Conservation (phyloP, 2,888 invertebrate species). For the Hetaerina titia region DNA sequence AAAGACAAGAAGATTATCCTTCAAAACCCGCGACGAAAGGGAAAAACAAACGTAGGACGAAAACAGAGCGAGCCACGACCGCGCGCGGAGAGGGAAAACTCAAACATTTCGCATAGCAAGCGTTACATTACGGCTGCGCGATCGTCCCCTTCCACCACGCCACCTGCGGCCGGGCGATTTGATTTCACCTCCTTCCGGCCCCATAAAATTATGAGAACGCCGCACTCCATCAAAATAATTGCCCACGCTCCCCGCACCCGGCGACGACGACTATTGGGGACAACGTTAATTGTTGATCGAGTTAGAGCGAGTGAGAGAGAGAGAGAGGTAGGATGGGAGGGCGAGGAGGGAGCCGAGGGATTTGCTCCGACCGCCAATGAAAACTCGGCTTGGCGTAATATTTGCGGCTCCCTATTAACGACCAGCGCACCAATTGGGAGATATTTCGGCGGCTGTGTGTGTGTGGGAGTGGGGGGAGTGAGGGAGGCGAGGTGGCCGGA, state of each 20-base stretch:
- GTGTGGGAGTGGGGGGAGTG: background rate
- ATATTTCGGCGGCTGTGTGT: background rate
- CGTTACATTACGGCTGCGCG: no score
- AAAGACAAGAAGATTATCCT: no score
- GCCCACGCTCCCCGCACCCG: background rate
- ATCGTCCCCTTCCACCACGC: background rate
- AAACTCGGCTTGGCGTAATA: slow-evolving; percentile 49
- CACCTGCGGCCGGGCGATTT: background rate
- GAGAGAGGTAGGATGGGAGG: background rate
- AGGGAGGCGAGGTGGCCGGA: background rate
- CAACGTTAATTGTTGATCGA: slow-evolving; percentile 58
- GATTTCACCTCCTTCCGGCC: background rate
- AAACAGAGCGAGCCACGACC: background rate
- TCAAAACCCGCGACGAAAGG: background rate
- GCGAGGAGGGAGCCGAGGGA: background rate
- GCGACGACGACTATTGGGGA: slow-evolving; percentile 21
- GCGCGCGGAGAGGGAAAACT: background rate
- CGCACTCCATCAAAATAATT: slow-evolving; percentile 55
- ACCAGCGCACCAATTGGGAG: slow-evolving; percentile 44
- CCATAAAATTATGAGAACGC: background rate
- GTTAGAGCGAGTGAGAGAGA: background rate
- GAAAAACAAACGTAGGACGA: background rate
- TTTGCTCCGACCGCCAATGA: slow-evolving; percentile 34
- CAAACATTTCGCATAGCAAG: background rate
- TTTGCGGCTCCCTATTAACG: slow-evolving; percentile 58